phyloP scores from a whole-genome alignment of 2,888 invertebrate species.

The Hypolimnas misippus region DNA sequence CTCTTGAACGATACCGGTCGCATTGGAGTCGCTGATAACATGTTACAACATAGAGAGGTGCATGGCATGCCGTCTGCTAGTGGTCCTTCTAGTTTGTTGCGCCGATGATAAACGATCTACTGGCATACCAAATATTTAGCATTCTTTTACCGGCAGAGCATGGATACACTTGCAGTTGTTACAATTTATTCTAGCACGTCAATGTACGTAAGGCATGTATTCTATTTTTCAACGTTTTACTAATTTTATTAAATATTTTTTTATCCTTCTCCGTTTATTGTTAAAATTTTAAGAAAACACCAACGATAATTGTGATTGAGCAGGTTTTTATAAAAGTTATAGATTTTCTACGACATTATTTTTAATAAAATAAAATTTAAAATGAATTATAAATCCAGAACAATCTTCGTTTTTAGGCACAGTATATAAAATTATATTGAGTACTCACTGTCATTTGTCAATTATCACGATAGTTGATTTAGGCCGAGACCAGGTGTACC shows the following conservation, averaged over 20 bases:
- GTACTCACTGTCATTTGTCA: conserved; percentile 11
- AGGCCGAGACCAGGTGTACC: too few relatives aligned
- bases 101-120: background rate
- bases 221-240: conserved; percentile 25
- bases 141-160: background rate
- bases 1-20: background rate
- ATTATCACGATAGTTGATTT: too few relatives aligned
- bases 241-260: conserved; percentile 48
- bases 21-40: background rate
- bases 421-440: conserved; percentile 23
- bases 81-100: background rate
- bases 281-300: conserved; percentile 21
- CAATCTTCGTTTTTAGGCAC: conserved; percentile 44
- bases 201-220: background rate
- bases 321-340: conserved; percentile 21
- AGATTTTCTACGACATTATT: conserved; percentile 32
- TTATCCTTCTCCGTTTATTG: conserved; percentile 56
- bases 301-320: conserved; percentile 18
- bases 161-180: background rate
- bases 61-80: background rate
- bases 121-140: background rate
- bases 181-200: background rate
- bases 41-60: background rate
- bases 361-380: conserved; percentile 35
- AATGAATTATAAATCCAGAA: conserved; percentile 54